These are phyloP conservation scores for Pseudolaguvia tuberculata DNA, from an alignment of 2,113 vertebrate species.

Conservation along the genomic window DNA sequence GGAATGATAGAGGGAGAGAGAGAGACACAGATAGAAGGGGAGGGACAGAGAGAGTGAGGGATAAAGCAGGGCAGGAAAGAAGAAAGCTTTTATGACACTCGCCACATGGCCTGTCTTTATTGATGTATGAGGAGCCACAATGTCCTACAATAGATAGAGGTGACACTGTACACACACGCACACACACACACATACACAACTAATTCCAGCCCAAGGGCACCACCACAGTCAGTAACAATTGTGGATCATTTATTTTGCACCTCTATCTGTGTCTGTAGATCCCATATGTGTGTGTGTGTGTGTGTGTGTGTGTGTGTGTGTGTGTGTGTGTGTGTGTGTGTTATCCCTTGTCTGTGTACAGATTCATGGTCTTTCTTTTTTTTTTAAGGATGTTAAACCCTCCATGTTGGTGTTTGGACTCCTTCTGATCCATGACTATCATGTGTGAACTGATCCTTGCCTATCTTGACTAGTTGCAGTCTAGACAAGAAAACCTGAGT, in stretches of 20 bases:
- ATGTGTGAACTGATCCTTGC: constrained; percentile 8
- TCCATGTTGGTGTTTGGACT: constrained; percentile 15
- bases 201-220: constrained; percentile 39
- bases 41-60: background rate
- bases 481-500: constrained; percentile 35
- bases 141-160: constrained; percentile 44
- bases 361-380: background rate
- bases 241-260: constrained; percentile 19
- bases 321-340: no score
- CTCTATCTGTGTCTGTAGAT: background rate
- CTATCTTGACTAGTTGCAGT: constrained; percentile 30
- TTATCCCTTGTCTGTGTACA: no score
- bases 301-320: no score
- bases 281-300: constrained; percentile 1
- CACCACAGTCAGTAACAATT: constrained; percentile 9
- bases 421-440: constrained; percentile 45
- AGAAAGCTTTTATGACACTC: constrained; percentile 40
- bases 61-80: constrained; percentile 16
- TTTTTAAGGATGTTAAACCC: background rate
- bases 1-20: background rate
- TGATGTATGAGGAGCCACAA: constrained; percentile 46
- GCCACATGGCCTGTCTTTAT: constrained; percentile 40
- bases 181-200: constrained; percentile 14
- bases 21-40: background rate
- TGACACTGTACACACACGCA: constrained; percentile 42